Conservation (phyloP, 2,888 invertebrate genomes). For the Lithosia quadra region DNA sequence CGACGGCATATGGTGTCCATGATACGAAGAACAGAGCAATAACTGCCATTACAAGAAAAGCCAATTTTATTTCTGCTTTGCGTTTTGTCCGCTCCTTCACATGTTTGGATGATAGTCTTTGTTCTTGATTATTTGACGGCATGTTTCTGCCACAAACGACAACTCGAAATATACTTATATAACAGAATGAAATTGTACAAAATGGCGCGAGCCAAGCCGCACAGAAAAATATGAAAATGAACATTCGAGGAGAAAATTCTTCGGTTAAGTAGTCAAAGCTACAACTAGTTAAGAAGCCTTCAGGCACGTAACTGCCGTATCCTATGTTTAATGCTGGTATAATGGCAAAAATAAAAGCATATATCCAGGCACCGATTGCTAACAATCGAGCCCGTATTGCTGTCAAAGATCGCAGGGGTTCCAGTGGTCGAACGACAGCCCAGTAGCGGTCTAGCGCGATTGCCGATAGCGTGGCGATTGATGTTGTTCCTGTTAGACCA, state of each 20-base stretch:
- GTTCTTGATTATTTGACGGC: slow-evolving; percentile 77
- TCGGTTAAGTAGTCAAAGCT: slow-evolving; percentile 94
- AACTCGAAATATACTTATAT: slow-evolving; percentile 89
- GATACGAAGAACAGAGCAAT: slow-evolving; percentile 92
- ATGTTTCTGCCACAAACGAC: slow-evolving; percentile 86
- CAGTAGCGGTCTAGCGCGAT: slow-evolving; percentile 94
- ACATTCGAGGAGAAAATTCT: slow-evolving; percentile 87
- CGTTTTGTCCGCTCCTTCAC: slow-evolving; percentile 88
- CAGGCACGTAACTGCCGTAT: slow-evolving; percentile 92
- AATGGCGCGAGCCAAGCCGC: slow-evolving; percentile 93
- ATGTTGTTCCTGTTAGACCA: slow-evolving; percentile 92
- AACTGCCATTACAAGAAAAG: slow-evolving; percentile 89
- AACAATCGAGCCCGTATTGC: slow-evolving; percentile 88
- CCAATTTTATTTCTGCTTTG: slow-evolving; percentile 91
- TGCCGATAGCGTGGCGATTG: slow-evolving; percentile 93
- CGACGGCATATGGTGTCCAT: slow-evolving; percentile 94
- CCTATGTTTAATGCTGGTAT: slow-evolving; percentile 91
- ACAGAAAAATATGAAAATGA: slow-evolving; percentile 91
- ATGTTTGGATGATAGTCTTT: slow-evolving; percentile 84
- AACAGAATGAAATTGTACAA: slow-evolving; percentile 90
- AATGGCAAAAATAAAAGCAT: slow-evolving; percentile 89
- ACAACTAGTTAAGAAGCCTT: slow-evolving; percentile 94
- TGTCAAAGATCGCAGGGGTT: slow-evolving; percentile 88
- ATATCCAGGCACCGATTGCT: slow-evolving; percentile 90
- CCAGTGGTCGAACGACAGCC: slow-evolving; percentile 93